Evolutionary conservation across 2,113 vertebrate species (phyloP), one percentile per base, ranked within the genome.

Genomic region (Burhinus oedicnemus): DNA sequence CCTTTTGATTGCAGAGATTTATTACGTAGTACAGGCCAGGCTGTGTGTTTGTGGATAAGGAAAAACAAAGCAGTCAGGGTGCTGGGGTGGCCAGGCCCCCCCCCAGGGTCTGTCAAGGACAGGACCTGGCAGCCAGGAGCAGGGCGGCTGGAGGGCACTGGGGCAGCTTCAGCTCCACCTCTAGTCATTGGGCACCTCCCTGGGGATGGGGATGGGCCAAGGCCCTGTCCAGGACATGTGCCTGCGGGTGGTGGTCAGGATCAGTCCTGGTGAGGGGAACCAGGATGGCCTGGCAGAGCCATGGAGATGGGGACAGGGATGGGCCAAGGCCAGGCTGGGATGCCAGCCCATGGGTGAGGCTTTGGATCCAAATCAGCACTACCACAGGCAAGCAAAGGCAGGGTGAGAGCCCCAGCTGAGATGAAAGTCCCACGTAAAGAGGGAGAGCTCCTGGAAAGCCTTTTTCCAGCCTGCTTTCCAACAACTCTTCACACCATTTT

Each of bases 61-160:
- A 72, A 34, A 5, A 54, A 11, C 9, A 88, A 88, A 71, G 9
- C n/a, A 42, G 25, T 16, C 62, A 52, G 36, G 5, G 32, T 74
- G 32, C 27, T 0, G 2, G 15, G 14, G 6, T 25, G 12, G 25
- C 12, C 20, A 64, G 25, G 7, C 8, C 2, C 2, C 11, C 14
- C 7, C 9, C 1, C n/a, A 2, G 15, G 12, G 6, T 79, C 15
- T 3, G 1, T 36, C 42, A 90, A 85, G 27, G 29, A 12, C 14
- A 49, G 23, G 21, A 52, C 8, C 4, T 17, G 21, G 36, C 26
- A 81, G 38, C 19, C 29, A 75, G 25, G 4, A n/a, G 29, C 7
- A 47, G 20, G 26, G 17, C 9, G 44, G 20, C 7, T 2, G 3
- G 21, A 13, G 12, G 17, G 1, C 15, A 45, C 38, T 36, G 57